phyloP scores from a whole-genome alignment of 2,888 invertebrate genomes.

The Ecliptopera silaceata region DNA sequence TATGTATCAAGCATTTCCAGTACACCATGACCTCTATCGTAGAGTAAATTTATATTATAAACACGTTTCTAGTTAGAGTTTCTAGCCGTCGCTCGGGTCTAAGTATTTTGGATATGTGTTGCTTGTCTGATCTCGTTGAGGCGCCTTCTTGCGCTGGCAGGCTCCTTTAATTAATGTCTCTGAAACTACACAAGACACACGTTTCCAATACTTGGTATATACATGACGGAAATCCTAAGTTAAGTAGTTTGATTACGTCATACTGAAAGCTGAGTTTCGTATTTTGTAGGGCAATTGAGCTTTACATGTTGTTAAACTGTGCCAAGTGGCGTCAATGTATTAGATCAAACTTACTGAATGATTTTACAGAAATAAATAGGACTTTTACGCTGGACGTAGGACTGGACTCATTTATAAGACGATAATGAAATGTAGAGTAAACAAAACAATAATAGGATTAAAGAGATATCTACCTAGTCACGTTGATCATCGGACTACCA shows the following conservation, averaged over 20 bases:
- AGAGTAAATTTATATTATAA: slow-evolving; percentile 34
- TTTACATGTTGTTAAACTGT: slow-evolving; percentile 10
- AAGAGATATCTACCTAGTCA: no score
- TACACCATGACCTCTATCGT: slow-evolving; percentile 43
- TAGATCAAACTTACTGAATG: no score
- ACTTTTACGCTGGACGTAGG: no score
- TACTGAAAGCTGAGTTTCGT: neutral
- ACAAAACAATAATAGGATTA: no score
- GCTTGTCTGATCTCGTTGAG: slow-evolving; percentile 64
- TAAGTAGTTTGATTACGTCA: slow-evolving; percentile 49
- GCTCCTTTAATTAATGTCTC: slow-evolving; percentile 77
- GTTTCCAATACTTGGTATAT: slow-evolving; percentile 60
- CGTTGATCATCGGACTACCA: no score
- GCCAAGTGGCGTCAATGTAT: no score
- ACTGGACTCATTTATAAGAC: no score
- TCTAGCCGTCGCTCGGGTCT: slow-evolving; percentile 45
- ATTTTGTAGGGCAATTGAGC: neutral
- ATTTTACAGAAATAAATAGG: no score
- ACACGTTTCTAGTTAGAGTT: slow-evolving; percentile 33
- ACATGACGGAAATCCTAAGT: slow-evolving; percentile 59
- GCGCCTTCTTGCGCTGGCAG: slow-evolving; percentile 78
- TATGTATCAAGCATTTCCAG: slow-evolving; percentile 51
- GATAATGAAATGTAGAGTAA: no score
- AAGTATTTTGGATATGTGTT: slow-evolving; percentile 56
- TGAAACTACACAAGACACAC: slow-evolving; percentile 59